Evolutionary conservation across 2,797 vertebrate genomes (phyloP).

Genomic region (Mionectes olivaceus): DNA sequence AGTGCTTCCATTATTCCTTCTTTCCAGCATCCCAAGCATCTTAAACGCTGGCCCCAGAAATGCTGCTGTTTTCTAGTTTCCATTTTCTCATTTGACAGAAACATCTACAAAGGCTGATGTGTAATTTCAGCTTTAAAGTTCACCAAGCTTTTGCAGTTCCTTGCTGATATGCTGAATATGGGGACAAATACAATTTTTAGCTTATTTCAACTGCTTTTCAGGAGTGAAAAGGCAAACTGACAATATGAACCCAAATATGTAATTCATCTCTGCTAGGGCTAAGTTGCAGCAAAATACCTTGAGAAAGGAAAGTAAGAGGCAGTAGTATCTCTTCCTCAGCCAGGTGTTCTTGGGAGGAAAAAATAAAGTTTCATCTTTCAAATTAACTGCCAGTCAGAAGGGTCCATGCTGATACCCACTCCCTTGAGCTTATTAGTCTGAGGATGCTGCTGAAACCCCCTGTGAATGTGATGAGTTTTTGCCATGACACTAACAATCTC

Average conservation of each 20-base stretch:
- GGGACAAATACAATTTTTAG: background rate
- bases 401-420: background rate
- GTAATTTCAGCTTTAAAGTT: background rate
- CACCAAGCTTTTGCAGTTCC: background rate
- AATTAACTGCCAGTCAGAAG: background rate
- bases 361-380: background rate
- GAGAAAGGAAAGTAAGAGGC: background rate
- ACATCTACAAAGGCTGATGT: background rate
- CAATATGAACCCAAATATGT: background rate
- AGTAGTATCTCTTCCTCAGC: background rate
- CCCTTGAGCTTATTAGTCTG: background rate
- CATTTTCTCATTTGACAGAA: constrained; percentile 24
- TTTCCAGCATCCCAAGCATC: constrained; percentile 17
- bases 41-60: constrained; percentile 36
- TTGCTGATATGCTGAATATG: background rate
- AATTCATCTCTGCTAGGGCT: background rate
- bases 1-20: constrained; percentile 33
- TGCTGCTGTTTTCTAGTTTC: constrained; percentile 15
- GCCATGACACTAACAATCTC: background rate
- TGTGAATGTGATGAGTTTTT: background rate
- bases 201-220: background rate
- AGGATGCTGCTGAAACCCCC: background rate
- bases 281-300: background rate
- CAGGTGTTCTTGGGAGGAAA: background rate
- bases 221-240: background rate